Evolutionary conservation across 2,113 vertebrate species (phyloP).

Genomic region (zebrafish (Danio rerio)): GRCz12tu NC_133177.1:29899001-29899500

Average conservation of each 20-base stretch:
- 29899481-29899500: not conserved
- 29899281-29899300: constrained; percentile 5
- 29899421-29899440: not conserved
- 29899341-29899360: not conserved
- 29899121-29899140: too few relatives aligned
- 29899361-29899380: not conserved
- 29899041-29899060: too few relatives aligned
- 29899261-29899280: constrained; percentile 19
- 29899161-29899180: constrained; percentile 45
- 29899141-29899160: not conserved
- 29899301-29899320: not conserved
- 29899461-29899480: constrained; percentile 11
- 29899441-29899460: constrained; percentile 8
- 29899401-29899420: not conserved
- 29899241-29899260: constrained; percentile 41
- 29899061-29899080: too few relatives aligned
- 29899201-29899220: constrained; percentile 35
- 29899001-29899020: too few relatives aligned
- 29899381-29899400: not conserved
- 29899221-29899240: constrained; percentile 39
- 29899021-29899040: too few relatives aligned
- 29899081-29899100: too few relatives aligned
- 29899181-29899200: constrained; percentile 38
- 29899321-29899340: not conserved
- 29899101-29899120: too few relatives aligned